A percentile compares a stretch with the other conserved stretches of the same genome.
Conservation (phyloP, 2,888 invertebrate genomes). For the Pocota personata region DNA sequence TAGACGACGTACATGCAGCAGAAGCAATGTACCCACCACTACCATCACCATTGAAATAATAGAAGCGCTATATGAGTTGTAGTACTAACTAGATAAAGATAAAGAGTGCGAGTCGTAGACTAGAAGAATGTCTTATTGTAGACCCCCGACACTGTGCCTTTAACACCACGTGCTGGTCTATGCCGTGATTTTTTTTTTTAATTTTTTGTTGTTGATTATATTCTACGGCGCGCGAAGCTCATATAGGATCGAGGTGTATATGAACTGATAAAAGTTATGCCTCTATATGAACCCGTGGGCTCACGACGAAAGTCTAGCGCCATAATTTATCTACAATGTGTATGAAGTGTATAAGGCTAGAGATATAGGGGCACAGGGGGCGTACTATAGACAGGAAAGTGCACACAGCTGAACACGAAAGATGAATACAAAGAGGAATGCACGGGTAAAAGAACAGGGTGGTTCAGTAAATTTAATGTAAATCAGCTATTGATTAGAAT, state of each 20-base stretch:
- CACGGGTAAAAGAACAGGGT: not conserved
- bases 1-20: slow-evolving; percentile 26
- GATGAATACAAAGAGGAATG: not conserved
- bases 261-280: slow-evolving; percentile 61
- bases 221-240: slow-evolving; percentile 33
- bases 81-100: slow-evolving; percentile 7
- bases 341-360: slow-evolving; percentile 19
- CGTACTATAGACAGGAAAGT: slow-evolving; percentile 4
- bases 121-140: not conserved
- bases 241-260: slow-evolving; percentile 45
- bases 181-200: not conserved
- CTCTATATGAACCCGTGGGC: slow-evolving; percentile 39
- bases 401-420: not conserved
- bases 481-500: not conserved
- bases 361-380: slow-evolving; percentile 25
- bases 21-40: slow-evolving; percentile 1
- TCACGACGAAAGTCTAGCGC: slow-evolving; percentile 57
- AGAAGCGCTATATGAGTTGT: slow-evolving; percentile 6
- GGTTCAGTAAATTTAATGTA: not conserved
- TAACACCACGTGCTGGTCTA: not conserved
- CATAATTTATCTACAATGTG: slow-evolving; percentile 52
- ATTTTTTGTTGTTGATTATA: slow-evolving; percentile 18
- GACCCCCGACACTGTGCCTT: not conserved
- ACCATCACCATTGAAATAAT: slow-evolving; percentile 22
- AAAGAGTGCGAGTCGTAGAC: slow-evolving; percentile 1